A percentile compares a stretch with the other conserved stretches of the same genome.
Evolutionary conservation across 2,888 invertebrate species (phyloP).

Genomic region (Platerodrilus igneus): DNA sequence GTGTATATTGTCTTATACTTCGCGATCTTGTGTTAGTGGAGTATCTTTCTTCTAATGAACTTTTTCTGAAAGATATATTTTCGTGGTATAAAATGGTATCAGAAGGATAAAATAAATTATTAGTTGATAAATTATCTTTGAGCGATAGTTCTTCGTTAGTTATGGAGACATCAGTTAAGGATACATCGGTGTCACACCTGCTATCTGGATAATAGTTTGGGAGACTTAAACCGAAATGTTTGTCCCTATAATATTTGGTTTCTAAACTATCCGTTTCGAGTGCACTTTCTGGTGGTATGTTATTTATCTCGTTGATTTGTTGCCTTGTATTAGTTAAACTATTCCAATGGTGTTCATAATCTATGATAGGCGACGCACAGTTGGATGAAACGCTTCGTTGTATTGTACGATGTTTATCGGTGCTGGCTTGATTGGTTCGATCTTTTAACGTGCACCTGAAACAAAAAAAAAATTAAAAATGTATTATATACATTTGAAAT

Average conservation of each 20-base stretch:
- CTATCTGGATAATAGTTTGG: conserved; percentile 47
- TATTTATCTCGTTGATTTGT: conserved; percentile 21
- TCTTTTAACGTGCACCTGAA: conserved; percentile 34
- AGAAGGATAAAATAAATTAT: conserved; percentile 16
- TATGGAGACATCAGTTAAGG: conserved; percentile 41
- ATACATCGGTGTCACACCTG: conserved; percentile 51
- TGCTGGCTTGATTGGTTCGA: conserved; percentile 35
- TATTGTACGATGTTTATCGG: no score
- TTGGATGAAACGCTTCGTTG: conserved; percentile 32
- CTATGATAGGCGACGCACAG: conserved; percentile 32
- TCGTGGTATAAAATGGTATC: conserved; percentile 45
- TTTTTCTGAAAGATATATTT: conserved; percentile 42
- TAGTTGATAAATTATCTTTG: conserved; percentile 17
- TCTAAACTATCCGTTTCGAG: conserved; percentile 56
- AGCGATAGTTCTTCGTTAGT: conserved; percentile 22
- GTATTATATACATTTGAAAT: not conserved
- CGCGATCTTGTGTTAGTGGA: conserved; percentile 31
- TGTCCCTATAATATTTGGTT: no score
- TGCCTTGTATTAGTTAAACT: no score
- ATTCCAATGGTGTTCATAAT: no score
- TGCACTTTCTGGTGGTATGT: conserved; percentile 21
- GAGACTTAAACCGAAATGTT: conserved; percentile 45
- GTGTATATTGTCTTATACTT: conserved; percentile 42
- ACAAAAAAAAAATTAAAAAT: conserved; percentile 5
- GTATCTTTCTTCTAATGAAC: conserved; percentile 37